Conservation (phyloP, 2,113 vertebrate species). For the Marcusenius ussheri region DNA sequence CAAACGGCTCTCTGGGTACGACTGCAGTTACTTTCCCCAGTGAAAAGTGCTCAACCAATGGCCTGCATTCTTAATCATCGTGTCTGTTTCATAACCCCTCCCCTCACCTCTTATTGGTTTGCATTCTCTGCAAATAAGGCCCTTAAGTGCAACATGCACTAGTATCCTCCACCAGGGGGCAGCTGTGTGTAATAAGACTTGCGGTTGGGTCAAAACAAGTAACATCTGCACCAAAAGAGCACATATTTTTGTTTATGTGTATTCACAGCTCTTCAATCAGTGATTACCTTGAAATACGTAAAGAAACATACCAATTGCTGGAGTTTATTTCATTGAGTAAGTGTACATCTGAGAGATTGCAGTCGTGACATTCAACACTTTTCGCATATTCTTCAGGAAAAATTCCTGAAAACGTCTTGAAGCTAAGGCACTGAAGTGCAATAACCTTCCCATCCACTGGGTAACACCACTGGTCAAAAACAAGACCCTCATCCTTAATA, state of each 20-base stretch:
- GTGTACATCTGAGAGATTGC: background rate
- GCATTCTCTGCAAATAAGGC: background rate
- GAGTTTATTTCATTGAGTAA: background rate
- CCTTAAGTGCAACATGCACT: background rate
- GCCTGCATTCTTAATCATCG: background rate
- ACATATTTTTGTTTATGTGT: background rate
- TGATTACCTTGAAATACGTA: background rate
- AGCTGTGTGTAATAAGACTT: background rate
- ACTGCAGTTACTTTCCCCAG: background rate
- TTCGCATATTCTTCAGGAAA: background rate
- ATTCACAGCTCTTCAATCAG: background rate
- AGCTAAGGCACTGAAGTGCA: background rate
- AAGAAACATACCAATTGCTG: background rate
- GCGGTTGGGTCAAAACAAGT: background rate
- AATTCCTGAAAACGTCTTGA: background rate
- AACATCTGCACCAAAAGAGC: background rate
- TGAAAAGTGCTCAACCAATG: background rate
- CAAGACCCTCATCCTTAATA: background rate
- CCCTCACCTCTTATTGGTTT: background rate
- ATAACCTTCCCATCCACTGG: background rate
- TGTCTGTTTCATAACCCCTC: background rate
- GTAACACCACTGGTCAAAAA: background rate
- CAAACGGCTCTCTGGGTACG: background rate
- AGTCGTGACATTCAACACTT: background rate
- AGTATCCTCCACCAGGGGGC: background rate